Evolutionary conservation across 2,797 vertebrate genomes (phyloP).

Genomic region (Sternarchorhynchus goeldii): DNA sequence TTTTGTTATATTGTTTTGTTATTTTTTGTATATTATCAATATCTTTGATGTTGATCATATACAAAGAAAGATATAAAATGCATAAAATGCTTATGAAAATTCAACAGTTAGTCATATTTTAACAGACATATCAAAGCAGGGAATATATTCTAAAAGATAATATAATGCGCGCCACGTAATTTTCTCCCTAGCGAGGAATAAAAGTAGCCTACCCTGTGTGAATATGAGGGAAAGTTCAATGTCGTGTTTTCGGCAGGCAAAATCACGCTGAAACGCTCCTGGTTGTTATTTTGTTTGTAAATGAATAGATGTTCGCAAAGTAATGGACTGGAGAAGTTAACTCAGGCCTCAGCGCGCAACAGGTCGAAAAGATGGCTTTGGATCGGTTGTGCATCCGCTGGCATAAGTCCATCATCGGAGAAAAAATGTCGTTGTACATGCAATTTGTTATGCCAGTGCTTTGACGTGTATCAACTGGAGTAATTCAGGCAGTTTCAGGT

Average conservation of each 20-base stretch:
- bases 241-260: constrained; percentile 17
- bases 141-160: constrained; percentile 63
- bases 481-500: constrained; percentile 88
- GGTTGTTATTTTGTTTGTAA: constrained; percentile 62
- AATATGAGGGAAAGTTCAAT: constrained; percentile 6
- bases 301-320: constrained; percentile 42
- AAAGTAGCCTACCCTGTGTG: constrained; percentile 13
- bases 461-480: constrained; percentile 71
- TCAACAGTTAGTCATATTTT: too few relatives aligned
- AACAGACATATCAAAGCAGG: neutral
- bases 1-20: too few relatives aligned
- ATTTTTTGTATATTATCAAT: neutral
- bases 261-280: constrained; percentile 62
- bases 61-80: neutral
- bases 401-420: neutral
- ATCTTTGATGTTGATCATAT: neutral
- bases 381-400: neutral
- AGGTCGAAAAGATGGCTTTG: constrained; percentile 3
- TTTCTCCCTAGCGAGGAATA: constrained; percentile 45
- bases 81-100: too few relatives aligned
- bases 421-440: constrained; percentile 10
- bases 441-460: constrained; percentile 35
- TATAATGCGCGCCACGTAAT: too few relatives aligned
- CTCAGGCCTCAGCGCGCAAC: neutral
- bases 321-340: constrained; percentile 19